Base-by-base conservation (phyloP, 2,113 vertebrate species). In the Manacus vitellinus region DNA sequence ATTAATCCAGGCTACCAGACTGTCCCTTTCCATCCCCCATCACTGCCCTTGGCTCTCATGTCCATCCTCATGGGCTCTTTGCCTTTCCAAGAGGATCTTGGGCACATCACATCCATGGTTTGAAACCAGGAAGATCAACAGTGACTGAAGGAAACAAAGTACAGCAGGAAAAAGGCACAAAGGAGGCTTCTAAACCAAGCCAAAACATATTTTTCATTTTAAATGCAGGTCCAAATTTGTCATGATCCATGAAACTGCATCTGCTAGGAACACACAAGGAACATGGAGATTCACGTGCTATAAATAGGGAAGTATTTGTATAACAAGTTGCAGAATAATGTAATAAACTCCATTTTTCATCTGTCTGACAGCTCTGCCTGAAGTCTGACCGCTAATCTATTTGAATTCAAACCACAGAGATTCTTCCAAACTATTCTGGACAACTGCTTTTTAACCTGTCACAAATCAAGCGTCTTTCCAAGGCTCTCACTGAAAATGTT, bases 21-120 rank as follows among this genome's bases (percentile, higher is more conserved):
- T 77, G 16, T 97, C 97, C 33, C 62, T 93, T 92, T 98, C 97
- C 5, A 91, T 77, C 55, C 96, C 97, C 94, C 85, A 88, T 2
- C 35, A 8, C 16, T 97, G 95, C 39, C 41, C 21, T 10, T 41
- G 28, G 52, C 4, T 63, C 30, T 8, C 44, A 4, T 10, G 20
- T 49, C 51, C 8, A 8, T 67, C 78, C 85, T 56, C 44, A 2
- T 0, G 2, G 28, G 19, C 5, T 27, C 5, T 22, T 61, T 47
- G 52, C 15, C 9, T 12, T 58, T 54, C 49, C 58, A 14, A 2
- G 20, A n/a, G 44, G 52, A 85, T 33, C 21, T 51, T 24, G 21
- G 74, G 24, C 77, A 30, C 46, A 43, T 47, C 87, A 28, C 39
- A 24, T 30, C 70, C 93, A 8, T 55, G 62, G 20, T 56, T 52